These are phyloP conservation scores for Clitarchus hookeri DNA, from an alignment of 2,888 invertebrate genomes.

Conservation along the genomic window DNA sequence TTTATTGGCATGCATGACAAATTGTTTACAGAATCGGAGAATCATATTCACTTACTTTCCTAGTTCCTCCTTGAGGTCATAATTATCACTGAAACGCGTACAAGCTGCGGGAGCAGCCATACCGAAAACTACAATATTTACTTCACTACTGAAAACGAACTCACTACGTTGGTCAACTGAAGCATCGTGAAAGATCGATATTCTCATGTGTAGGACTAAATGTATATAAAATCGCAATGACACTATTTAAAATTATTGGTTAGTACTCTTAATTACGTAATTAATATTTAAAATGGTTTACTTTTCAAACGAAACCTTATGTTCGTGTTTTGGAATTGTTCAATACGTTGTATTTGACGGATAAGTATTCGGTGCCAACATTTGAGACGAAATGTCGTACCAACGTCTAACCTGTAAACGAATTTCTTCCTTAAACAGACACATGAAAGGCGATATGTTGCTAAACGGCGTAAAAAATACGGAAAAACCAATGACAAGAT, in stretches of 20 bases:
- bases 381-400: background rate
- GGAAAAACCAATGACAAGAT: no score
- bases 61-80: constrained; percentile 99
- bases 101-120: constrained; percentile 90
- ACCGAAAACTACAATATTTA: constrained; percentile 55
- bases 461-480: no score
- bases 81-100: constrained; percentile 99
- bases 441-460: no score
- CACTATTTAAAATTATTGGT: background rate
- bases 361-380: background rate
- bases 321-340: background rate
- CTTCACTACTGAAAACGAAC: constrained; percentile 46
- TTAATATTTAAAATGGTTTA: background rate
- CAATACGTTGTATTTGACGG: background rate
- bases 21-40: constrained; percentile 30
- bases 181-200: constrained; percentile 45
- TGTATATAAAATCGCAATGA: background rate
- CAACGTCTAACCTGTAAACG: background rate
- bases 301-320: background rate
- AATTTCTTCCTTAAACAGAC: background rate
- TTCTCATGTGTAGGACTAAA: constrained; percentile 31
- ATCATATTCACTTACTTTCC: constrained; percentile 83
- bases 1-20: constrained; percentile 17
- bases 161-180: constrained; percentile 47
- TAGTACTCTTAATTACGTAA: background rate